A percentile compares a stretch with the other conserved stretches of the same genome.
These are phyloP conservation scores for Dinoponera quadriceps DNA, from an alignment of 1,140 invertebrate species.

Conservation along the genomic window DNA sequence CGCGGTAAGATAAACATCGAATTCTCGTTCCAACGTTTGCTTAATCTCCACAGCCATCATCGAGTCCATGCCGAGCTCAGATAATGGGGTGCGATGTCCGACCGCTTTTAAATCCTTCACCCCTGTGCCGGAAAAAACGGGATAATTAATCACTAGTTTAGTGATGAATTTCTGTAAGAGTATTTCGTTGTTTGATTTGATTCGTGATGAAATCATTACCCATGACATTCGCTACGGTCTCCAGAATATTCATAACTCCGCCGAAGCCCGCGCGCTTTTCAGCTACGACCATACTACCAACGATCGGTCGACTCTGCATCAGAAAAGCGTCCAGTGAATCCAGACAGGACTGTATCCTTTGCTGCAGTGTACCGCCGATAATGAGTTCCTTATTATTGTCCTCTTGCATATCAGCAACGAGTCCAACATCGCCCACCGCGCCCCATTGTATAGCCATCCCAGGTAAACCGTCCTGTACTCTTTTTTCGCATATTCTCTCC, in stretches of 20 bases:
- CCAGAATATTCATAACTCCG: conserved; percentile 80
- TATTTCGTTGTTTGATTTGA: too few species aligned
- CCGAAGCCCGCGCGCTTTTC: conserved; percentile 84
- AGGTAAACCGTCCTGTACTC: conserved; percentile 85
- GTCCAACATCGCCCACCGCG: conserved; percentile 86
- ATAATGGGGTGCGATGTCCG: conserved; percentile 88
- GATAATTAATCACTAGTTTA: neutral
- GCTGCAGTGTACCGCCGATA: conserved; percentile 89
- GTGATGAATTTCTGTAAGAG: neutral
- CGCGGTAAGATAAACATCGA: conserved; percentile 89
- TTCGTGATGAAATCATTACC: conserved; percentile 65
- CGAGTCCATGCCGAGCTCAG: conserved; percentile 92
- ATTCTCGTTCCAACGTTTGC: conserved; percentile 91
- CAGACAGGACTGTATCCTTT: conserved; percentile 89
- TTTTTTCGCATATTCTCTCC: too few species aligned
- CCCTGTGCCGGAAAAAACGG: conserved; percentile 68
- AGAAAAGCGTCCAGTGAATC: conserved; percentile 87
- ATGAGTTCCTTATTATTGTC: conserved; percentile 87
- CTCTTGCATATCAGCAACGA: conserved; percentile 89
- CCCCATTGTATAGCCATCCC: conserved; percentile 88
- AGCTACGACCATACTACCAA: conserved; percentile 88
- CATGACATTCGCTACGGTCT: conserved; percentile 85
- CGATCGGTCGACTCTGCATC: conserved; percentile 86
- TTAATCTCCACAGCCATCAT: conserved; percentile 94
- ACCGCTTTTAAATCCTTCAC: conserved; percentile 86